Percentiles rank a stretch among this genome's conserved stretches.
phyloP scores from a whole-genome alignment of 2,113 vertebrate genomes.

The Microcebus jonahi region DNA sequence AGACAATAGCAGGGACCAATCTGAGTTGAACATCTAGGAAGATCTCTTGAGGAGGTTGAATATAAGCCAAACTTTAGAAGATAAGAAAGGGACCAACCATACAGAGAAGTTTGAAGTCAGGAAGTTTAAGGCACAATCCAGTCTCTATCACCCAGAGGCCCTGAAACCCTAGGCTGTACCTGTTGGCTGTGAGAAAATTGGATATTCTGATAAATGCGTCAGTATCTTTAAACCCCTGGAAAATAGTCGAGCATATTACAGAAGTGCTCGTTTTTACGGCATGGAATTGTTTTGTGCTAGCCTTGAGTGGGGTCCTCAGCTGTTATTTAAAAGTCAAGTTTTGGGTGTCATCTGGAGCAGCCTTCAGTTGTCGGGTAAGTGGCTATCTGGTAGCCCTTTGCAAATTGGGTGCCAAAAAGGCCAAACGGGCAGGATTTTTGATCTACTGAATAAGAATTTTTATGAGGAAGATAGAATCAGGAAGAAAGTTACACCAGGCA shows the following conservation, averaged over 20 bases:
- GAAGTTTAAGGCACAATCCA: not conserved
- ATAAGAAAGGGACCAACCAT: not conserved
- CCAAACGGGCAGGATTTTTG: not conserved
- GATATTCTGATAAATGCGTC: not conserved
- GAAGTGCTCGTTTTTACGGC: not conserved
- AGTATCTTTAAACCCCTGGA: not conserved
- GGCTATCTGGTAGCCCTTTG: not conserved
- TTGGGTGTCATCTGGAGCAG: not conserved
- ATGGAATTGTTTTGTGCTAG: not conserved
- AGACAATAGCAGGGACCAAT: not conserved
- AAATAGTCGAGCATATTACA: not conserved
- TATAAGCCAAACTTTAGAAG: not conserved
- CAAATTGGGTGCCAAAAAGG: not conserved
- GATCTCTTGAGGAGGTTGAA: not conserved
- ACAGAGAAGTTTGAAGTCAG: not conserved
- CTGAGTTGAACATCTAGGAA: not conserved
- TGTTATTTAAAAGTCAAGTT: conserved; percentile 41
- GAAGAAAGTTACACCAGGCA: not conserved
- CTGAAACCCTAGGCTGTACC: not conserved
- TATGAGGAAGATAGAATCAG: not conserved
- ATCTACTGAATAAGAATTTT: not conserved
- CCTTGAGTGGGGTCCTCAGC: not conserved
- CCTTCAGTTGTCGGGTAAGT: not conserved
- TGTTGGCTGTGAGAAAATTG: not conserved
- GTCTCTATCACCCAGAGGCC: not conserved